Evolutionary conservation across 2,888 invertebrate genomes (phyloP), one percentile per base, ranked within the genome.

Genomic region (Petrolisthes manimaculis): DNA sequence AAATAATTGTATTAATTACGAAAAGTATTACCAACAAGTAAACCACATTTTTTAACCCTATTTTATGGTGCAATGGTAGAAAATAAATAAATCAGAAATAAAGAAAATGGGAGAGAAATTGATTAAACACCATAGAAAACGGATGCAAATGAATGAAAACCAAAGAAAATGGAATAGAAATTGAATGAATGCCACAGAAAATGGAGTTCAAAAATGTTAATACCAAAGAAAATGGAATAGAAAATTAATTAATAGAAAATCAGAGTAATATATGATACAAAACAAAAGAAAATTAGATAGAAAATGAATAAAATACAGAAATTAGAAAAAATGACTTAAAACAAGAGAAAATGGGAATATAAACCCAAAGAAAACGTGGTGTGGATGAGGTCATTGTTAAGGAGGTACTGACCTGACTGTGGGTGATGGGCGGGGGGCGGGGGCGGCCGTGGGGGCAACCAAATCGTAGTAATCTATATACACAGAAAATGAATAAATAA

Each of bases 391-490:
- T 37, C 0, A 37, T 37, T 37, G 2, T 37, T 37, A 37, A 37
- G 37, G 37, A 2, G 37, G 37, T 84, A 37, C 37, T 5, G 86
- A 71, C 4, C 71, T 81, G 18, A 37, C 24, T 18, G 79, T 83
- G 5, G 75, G 75, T 8, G 54, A 55, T n/a, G 86, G 75, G 18
- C 71, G 80, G 51, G 67, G 71, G 21, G 69, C 75, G n/a, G 86
- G 86, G 53, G 86, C 77, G 9, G 83, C 53, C 24, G 89, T 86
- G 24, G 89, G 51, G 51, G 86, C 18, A 21, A 86, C 61, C 18
- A 74, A 14, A 51, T 89, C 89, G 77, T 86, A 89, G 81, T 86
- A 89, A 75, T 89, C 89, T 89, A 82, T 51, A 4, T 8, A 71
- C 69, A 56, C 86, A 86, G 14, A 67, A 14, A 56, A n/a, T 1